Evolutionary conservation across 2,888 invertebrate species (phyloP), one percentile per base, ranked within the genome.

Genomic region (Diadegma fenestrale): DNA sequence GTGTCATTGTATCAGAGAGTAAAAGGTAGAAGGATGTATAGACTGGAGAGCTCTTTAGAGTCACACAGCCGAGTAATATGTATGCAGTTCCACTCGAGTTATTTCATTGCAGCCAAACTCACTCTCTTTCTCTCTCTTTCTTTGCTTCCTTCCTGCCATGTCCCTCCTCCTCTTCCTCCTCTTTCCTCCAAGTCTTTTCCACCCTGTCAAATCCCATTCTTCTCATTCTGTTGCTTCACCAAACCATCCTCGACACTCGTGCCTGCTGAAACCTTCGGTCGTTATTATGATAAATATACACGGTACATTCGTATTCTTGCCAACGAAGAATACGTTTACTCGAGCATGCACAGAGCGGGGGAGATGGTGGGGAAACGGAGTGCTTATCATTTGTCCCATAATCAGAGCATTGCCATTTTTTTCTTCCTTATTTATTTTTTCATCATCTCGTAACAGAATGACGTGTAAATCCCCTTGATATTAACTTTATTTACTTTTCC

Each of bases 11-110:
- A 68, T 41, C 22, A 19, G 66, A 48, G 66, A 77, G 66, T n/a
- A 68, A 68, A 77, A 77, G 54, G 66, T 51, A 68, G 66, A 66
- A 19, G 37, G 26, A 76, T 41, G 26, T 76, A 37, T 64, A 68
- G 61, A 83, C 58, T 61, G 43, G 43, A 61, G 66, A 83, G 78
- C 58, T 75, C 84, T 86, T 85, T 87, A 69, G 75, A 82, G 72
- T 80, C 54, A 68, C 71, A 84, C 73, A 83, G 80, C 73, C 63
- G 66, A 84, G 64, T 84, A 73, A 75, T 80, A 66, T 78, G 68
- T 78, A 84, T 85, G 84, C 79, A 85, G 76, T 86, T 86, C 77
- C 82, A 80, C 82, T 86, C 79, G 79, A 85, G 72, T 79, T 86
- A 82, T 82, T 86, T 43, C 86, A 78, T 77, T 71, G 64, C 69